These are phyloP conservation scores for Drosophila watanabei DNA, from an alignment of 1,140 invertebrate species.

Conservation along the genomic window DNA sequence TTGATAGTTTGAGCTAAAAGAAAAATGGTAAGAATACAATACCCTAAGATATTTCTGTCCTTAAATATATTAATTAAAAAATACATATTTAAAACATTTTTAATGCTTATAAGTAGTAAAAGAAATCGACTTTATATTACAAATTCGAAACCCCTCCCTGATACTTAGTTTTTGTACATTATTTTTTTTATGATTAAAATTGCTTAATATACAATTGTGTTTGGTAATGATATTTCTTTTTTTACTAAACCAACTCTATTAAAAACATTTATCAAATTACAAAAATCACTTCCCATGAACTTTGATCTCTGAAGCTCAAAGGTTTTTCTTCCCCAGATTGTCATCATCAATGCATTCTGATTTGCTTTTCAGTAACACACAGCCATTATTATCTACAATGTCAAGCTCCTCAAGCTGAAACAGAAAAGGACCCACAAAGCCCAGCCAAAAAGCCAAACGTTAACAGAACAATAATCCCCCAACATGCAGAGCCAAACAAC, in stretches of 20 bases:
- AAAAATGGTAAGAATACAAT: too few species aligned
- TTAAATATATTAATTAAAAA: too few species aligned
- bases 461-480: constrained; percentile 46
- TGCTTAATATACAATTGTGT: not conserved
- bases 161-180: not conserved
- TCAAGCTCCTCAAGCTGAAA: constrained; percentile 13
- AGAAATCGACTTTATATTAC: too few species aligned
- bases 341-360: not conserved
- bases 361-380: not conserved
- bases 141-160: too few species aligned
- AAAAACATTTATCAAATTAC: not conserved
- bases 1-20: too few species aligned
- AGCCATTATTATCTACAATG: constrained; percentile 12
- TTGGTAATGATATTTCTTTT: too few species aligned
- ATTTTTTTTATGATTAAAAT: not conserved
- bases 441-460: constrained; percentile 33
- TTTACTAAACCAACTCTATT: not conserved
- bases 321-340: not conserved
- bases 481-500: constrained; percentile 34
- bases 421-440: constrained; percentile 25
- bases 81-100: too few species aligned
- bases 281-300: not conserved
- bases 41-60: too few species aligned
- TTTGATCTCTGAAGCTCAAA: constrained; percentile 1
- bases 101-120: too few species aligned